Percentiles rank a stretch among this genome's conserved stretches.
Evolutionary conservation across 1,140 invertebrate genomes (phyloP).

Genomic region (Drosophila pectinifera): DNA sequence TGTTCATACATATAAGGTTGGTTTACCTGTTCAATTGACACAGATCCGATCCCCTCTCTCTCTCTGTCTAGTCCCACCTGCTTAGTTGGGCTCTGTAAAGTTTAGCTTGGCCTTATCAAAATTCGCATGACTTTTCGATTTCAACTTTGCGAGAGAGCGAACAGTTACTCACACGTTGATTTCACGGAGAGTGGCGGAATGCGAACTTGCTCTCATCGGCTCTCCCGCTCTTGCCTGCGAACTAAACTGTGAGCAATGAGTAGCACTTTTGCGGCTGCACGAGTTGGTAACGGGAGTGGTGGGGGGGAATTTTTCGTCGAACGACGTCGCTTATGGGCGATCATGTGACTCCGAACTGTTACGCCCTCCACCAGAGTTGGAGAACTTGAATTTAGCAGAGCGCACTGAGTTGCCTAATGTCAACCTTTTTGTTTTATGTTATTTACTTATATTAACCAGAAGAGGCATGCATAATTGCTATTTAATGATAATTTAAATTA

Average conservation of each 20-base stretch:
- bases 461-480: background rate
- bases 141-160: slow-evolving; percentile 19
- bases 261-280: slow-evolving; percentile 22
- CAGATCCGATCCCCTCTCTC: background rate
- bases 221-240: slow-evolving; percentile 1
- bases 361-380: slow-evolving; percentile 27
- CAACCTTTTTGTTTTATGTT: background rate
- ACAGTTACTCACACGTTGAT: slow-evolving; percentile 17
- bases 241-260: slow-evolving; percentile 27
- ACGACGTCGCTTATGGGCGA: slow-evolving; percentile 39
- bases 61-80: background rate
- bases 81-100: slow-evolving; percentile 18
- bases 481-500: no score
- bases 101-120: slow-evolving; percentile 65
- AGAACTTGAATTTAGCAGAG: no score
- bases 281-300: slow-evolving; percentile 2
- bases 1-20: background rate
- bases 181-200: slow-evolving; percentile 1
- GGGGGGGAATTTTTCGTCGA: slow-evolving; percentile 22
- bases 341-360: slow-evolving; percentile 71
- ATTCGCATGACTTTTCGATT: slow-evolving; percentile 24
- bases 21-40: slow-evolving; percentile 24
- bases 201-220: background rate
- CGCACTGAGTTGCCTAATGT: no score
- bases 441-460: background rate